Evolutionary conservation across 2,113 vertebrate genomes (phyloP), one percentile per base, ranked within the genome.

Genomic region (Phalacrocorax pelagicus): DNA sequence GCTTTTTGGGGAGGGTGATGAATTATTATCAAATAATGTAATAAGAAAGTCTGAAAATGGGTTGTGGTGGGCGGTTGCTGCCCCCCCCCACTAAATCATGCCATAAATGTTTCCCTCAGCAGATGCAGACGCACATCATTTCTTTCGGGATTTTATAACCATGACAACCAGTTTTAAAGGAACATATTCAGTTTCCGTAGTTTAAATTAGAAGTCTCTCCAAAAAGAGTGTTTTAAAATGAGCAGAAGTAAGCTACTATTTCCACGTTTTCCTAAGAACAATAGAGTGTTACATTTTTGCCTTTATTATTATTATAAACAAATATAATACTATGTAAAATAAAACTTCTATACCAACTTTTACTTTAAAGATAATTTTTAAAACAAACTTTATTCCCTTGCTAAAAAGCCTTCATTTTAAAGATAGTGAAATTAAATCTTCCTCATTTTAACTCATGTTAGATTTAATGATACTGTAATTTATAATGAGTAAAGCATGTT

Each of bases 141-240:
- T 98, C 97, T 97, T 97, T 94, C 2, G 93, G 96, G 95, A 98
- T 96, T 98, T 97, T 96, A 98, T 98, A 98, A 98, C 97, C 98
- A 98, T 98, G 98, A 98, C 98, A 97, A 98, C 98, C 94, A 73
- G 86, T 96, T 97, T 97, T 97, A 95, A 77, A 97, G 93, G 81
- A 96, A 86, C 54, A 15, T 96, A 97, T 97, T 96, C 54, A 44
- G 57, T 92, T 97, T 96, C 93, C 72, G 81, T 81, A 84, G 81
- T 97, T 95, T 92, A 93, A 96, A 97, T 97, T 96, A 96, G 93
- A 97, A 94, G 81, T 80, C 84, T 52, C 72, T 58, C 94, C 89
- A 84, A 91, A 96, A 96, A 49, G 85, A 92, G 32, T 46, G 93
- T 87, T 81, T 66, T 88, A 97, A 88, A 97, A 88, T 71, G 91